Evolutionary conservation across 2,888 invertebrate species (phyloP).

Genomic region (Aspidiotus destructor): DNA sequence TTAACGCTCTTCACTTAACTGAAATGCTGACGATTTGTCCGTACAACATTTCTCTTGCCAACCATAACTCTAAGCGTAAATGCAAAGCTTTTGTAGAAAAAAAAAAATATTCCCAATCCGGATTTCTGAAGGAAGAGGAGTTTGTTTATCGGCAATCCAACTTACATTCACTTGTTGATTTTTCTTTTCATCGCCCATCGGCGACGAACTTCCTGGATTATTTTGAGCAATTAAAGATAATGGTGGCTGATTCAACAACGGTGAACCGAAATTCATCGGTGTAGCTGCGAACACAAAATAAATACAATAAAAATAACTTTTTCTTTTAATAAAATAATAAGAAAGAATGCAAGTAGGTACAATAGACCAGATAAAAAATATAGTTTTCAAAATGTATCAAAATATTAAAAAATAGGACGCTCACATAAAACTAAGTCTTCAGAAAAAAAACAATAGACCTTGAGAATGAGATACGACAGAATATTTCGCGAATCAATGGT

Average conservation of each 20-base stretch:
- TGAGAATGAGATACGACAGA: too few relatives aligned
- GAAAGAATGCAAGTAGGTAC: conserved; percentile 16
- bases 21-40: too few relatives aligned
- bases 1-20: too few relatives aligned
- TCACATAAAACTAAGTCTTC: conserved; percentile 38
- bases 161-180: too few relatives aligned
- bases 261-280: conserved; percentile 23
- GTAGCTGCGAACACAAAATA: conserved; percentile 10
- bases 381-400: neutral
- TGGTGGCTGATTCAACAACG: conserved; percentile 34
- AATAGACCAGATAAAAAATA: neutral
- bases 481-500: too few relatives aligned
- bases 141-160: too few relatives aligned
- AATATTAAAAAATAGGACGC: neutral
- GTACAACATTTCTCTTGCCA: too few relatives aligned
- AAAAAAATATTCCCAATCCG: too few relatives aligned
- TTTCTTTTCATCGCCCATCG: too few relatives aligned
- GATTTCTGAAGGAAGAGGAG: too few relatives aligned
- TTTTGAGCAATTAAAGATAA: conserved; percentile 34
- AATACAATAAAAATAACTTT: neutral
- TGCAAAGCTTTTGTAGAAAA: too few relatives aligned
- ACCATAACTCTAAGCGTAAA: too few relatives aligned
- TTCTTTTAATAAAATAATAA: neutral
- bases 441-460: conserved; percentile 36
- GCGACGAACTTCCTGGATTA: conserved; percentile 9